A percentile compares a stretch with the other conserved stretches of the same genome.
These are phyloP conservation scores for Pionites leucogaster DNA, from an alignment of 2,113 vertebrate species.

Conservation along the genomic window DNA sequence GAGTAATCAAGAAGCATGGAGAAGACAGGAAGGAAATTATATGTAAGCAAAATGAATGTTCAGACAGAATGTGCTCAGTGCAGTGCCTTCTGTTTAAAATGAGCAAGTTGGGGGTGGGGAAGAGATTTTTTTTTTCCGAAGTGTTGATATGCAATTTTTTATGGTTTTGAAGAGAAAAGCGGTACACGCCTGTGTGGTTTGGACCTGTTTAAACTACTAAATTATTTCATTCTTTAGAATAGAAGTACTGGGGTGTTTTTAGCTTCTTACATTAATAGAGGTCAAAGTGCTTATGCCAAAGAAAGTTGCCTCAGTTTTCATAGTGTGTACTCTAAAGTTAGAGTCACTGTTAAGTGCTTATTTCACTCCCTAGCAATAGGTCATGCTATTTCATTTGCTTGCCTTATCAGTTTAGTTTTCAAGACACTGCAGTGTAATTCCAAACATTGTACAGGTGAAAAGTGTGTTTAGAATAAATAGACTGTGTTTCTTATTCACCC, in stretches of 20 bases:
- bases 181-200: background rate
- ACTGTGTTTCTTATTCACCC: background rate
- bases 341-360: background rate
- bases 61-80: background rate
- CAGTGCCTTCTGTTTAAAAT: background rate
- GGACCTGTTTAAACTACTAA: background rate
- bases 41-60: slow-evolving; percentile 19
- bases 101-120: background rate
- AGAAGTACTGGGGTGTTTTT: background rate
- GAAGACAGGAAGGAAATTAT: slow-evolving; percentile 21
- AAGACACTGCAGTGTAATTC: background rate
- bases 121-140: background rate
- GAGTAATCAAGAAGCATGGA: background rate
- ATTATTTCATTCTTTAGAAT: background rate
- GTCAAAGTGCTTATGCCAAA: background rate
- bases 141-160: background rate
- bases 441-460: background rate
- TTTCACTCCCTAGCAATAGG: background rate
- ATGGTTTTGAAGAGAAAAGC: background rate
- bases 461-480: background rate
- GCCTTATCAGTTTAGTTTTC: background rate
- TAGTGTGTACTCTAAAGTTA: background rate
- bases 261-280: background rate
- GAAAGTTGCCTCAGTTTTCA: background rate
- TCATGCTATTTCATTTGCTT: background rate